A percentile compares a stretch with the other conserved stretches of the same genome.
These are phyloP conservation scores for Amblyjoppa fuscipennis DNA, from an alignment of 2,888 invertebrate genomes.

Conservation along the genomic window DNA sequence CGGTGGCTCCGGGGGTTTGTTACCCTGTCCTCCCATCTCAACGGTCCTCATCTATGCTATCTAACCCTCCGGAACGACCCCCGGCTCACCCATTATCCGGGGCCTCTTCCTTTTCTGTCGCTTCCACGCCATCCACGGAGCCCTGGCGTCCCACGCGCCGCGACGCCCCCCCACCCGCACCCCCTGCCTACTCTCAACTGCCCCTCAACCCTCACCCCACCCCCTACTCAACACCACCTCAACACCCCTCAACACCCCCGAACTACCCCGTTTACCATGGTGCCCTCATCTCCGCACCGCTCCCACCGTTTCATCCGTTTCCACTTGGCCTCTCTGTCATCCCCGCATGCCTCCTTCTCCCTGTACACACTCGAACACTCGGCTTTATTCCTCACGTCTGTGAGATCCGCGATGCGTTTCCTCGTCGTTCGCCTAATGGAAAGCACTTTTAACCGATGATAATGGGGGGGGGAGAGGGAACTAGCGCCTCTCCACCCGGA, in stretches of 20 bases:
- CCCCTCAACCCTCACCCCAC: too few relatives aligned
- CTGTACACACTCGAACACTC: neutral
- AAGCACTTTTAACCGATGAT: slow-evolving; percentile 82
- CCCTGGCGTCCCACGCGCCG: slow-evolving; percentile 26
- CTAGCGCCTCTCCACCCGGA: too few relatives aligned
- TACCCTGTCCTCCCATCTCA: slow-evolving; percentile 7
- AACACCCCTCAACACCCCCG: too few relatives aligned
- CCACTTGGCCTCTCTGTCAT: slow-evolving; percentile 55
- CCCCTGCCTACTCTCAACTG: neutral
- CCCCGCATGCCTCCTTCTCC: slow-evolving; percentile 53
- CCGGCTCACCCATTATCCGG: slow-evolving; percentile 71
- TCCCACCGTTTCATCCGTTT: slow-evolving; percentile 2
- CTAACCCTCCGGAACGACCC: slow-evolving; percentile 19
- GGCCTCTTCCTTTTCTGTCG: slow-evolving; percentile 67
- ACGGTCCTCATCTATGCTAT: neutral
- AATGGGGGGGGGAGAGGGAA: slow-evolving; percentile 75
- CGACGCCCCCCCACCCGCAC: neutral
- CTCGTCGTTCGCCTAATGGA: slow-evolving; percentile 77
- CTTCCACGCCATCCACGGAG: slow-evolving; percentile 39
- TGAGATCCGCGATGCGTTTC: slow-evolving; percentile 53
- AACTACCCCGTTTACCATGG: neutral
- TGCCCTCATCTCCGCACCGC: neutral
- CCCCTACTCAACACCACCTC: too few relatives aligned
- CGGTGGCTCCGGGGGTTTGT: slow-evolving; percentile 13
- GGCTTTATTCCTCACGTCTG: slow-evolving; percentile 77